These are phyloP conservation scores for Hippocampus barbouri DNA, from an alignment of 2,113 vertebrate species.

Conservation along the genomic window DNA sequence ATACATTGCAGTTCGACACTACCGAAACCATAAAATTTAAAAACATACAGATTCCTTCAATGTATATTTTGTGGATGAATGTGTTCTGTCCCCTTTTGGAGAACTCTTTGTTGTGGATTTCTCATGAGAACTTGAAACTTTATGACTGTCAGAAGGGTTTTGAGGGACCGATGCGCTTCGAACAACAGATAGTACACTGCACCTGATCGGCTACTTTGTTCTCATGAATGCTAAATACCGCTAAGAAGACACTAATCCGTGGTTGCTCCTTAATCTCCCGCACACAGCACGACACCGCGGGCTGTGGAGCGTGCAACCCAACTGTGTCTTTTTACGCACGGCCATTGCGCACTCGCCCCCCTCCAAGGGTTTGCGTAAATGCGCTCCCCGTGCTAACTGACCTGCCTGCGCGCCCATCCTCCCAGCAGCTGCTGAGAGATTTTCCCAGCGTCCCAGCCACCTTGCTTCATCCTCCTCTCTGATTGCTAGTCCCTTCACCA, in stretches of 20 bases:
- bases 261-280: constrained; percentile 56
- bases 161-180: too few species aligned
- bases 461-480: too few species aligned
- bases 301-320: constrained; percentile 23
- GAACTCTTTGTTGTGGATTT: too few species aligned
- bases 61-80: too few species aligned
- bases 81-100: too few species aligned
- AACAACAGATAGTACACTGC: background rate
- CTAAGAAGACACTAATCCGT: constrained; percentile 57
- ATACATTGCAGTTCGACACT: background rate
- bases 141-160: background rate
- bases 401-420: constrained; percentile 8
- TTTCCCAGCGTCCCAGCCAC: constrained; percentile 1
- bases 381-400: constrained; percentile 8
- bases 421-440: constrained; percentile 23
- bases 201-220: constrained; percentile 49
- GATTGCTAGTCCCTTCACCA: background rate
- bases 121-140: background rate
- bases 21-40: background rate
- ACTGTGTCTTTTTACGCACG: constrained; percentile 31
- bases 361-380: constrained; percentile 17
- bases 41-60: too few species aligned
- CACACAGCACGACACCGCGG: constrained; percentile 29
- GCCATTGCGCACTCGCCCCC: constrained; percentile 6
- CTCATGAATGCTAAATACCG: constrained; percentile 43